Conservation (phyloP, 2,797 vertebrate genomes). For the Sebastes diploproa region DNA sequence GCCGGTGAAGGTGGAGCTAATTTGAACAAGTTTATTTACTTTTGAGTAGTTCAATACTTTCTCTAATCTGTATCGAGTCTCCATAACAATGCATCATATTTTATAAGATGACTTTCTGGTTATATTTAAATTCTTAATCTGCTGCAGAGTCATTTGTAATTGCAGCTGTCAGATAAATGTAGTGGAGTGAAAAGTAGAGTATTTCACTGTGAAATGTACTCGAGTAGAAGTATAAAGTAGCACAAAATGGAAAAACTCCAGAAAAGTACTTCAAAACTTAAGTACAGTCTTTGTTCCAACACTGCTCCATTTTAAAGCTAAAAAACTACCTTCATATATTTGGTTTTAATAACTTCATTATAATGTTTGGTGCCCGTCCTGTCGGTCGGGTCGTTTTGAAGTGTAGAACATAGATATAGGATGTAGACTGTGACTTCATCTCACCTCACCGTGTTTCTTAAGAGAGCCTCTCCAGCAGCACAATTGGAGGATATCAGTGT, state of each 20-base stretch:
- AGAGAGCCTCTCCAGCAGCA: constrained; percentile 2
- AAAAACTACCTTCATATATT: background rate
- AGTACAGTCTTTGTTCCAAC: background rate
- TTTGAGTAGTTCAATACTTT: background rate
- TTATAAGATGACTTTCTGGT: background rate
- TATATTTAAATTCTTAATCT: background rate
- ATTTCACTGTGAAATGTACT: background rate
- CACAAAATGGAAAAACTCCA: background rate
- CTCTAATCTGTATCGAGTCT: too few relatives aligned
- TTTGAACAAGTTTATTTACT: background rate
- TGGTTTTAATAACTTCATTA: background rate
- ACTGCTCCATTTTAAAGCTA: background rate
- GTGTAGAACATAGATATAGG: too few relatives aligned
- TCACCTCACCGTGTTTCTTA: background rate
- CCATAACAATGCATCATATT: background rate
- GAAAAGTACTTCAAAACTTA: background rate
- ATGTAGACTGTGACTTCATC: background rate
- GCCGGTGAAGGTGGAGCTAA: background rate
- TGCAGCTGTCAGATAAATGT: background rate
- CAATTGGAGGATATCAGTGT: constrained; percentile 41
- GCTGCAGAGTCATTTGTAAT: background rate
- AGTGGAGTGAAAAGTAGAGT: background rate
- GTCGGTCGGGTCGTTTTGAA: background rate
- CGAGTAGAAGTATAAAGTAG: background rate
- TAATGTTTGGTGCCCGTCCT: background rate